Evolutionary conservation across 2,113 vertebrate species (phyloP).

Genomic region (Erythrocebus patas): DNA sequence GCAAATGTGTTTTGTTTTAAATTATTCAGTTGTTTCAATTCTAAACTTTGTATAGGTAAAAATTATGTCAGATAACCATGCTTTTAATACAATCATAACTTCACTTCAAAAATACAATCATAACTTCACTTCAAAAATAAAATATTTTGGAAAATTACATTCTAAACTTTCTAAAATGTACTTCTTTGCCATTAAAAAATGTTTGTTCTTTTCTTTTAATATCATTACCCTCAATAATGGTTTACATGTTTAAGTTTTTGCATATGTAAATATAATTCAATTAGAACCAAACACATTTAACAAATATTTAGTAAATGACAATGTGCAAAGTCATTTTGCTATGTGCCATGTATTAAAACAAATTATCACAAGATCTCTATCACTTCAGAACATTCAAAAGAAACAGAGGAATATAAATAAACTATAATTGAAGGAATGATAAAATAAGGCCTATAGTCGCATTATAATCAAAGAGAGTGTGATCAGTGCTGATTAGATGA

Average conservation of each 20-base stretch:
- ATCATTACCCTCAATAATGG: not conserved
- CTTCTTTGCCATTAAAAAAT: not conserved
- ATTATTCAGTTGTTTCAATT: constrained; percentile 32
- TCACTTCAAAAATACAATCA: constrained; percentile 29
- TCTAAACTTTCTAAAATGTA: not conserved
- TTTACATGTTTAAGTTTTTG: not conserved
- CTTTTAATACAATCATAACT: not conserved
- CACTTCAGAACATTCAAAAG: not conserved
- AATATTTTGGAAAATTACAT: not conserved
- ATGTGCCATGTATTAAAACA: not conserved
- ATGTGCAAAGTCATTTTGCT: not conserved
- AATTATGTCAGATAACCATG: not conserved
- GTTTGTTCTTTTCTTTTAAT: not conserved
- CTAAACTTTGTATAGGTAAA: constrained; percentile 17
- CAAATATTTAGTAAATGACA: not conserved
- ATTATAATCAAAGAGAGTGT: constrained; percentile 20
- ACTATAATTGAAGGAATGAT: not conserved
- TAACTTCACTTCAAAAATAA: constrained; percentile 4
- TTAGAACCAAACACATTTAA: not conserved
- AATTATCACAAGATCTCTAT: not conserved
- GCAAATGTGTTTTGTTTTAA: constrained; percentile 13
- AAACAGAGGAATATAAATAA: constrained; percentile 4
- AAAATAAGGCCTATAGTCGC: not conserved
- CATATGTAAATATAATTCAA: not conserved
- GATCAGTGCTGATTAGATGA: not conserved